Conservation (phyloP, 2,888 invertebrate genomes). For the Anthrax anthrax region DNA sequence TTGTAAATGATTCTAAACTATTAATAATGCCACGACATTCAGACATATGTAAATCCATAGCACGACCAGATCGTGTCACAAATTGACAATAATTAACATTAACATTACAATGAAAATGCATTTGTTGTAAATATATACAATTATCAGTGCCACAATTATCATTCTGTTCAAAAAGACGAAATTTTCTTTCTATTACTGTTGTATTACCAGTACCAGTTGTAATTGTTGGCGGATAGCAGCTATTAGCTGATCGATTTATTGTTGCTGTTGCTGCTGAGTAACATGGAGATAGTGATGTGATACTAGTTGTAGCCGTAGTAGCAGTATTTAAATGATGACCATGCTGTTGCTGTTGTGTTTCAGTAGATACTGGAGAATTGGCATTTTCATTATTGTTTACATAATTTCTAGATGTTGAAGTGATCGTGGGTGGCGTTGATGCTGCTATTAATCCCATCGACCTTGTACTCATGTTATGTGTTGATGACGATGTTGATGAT, state of each 20-base stretch:
- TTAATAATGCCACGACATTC: slow-evolving; percentile 49
- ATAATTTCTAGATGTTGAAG: slow-evolving; percentile 2
- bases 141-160: slow-evolving; percentile 59
- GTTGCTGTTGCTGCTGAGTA: too few relatives aligned
- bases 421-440: slow-evolving; percentile 8
- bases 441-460: neutral
- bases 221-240: slow-evolving; percentile 6
- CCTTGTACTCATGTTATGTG: slow-evolving; percentile 1
- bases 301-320: slow-evolving; percentile 5
- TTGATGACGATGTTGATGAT: slow-evolving; percentile 13
- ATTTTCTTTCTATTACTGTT: slow-evolving; percentile 11
- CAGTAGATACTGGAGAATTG: slow-evolving; percentile 12
- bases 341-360: slow-evolving; percentile 15
- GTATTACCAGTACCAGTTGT: too few relatives aligned
- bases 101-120: slow-evolving; percentile 70
- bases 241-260: neutral
- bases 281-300: too few relatives aligned
- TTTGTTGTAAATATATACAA: slow-evolving; percentile 52
- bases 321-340: slow-evolving; percentile 5
- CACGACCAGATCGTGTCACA: slow-evolving; percentile 62
- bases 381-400: slow-evolving; percentile 15
- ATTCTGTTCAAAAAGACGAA: slow-evolving; percentile 8
- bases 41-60: slow-evolving; percentile 66
- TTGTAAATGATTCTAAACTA: too few relatives aligned
- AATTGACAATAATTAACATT: slow-evolving; percentile 58